A percentile compares a stretch with the other conserved stretches of the same genome.
Conservation (phyloP, 35 echinoderm and acorn worm genomes). For the Holothuria glaberrima region DNA sequence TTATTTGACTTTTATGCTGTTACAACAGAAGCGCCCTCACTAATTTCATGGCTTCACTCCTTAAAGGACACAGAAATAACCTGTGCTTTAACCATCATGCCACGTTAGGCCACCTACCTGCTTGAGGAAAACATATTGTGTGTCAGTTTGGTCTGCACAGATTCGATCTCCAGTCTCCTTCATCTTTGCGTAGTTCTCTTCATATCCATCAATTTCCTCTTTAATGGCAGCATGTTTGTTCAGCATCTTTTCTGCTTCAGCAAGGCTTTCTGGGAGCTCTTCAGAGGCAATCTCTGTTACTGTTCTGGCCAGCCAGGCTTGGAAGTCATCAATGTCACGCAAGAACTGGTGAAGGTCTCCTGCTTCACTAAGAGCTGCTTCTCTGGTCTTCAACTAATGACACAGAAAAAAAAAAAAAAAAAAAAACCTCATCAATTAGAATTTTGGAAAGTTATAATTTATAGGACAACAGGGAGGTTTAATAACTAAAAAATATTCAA, state of each 20-base stretch:
- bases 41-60: too few species aligned
- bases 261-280: slow-evolving; percentile 91
- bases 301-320: slow-evolving; percentile 95
- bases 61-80: too few species aligned
- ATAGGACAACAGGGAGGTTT: too few species aligned
- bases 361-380: slow-evolving; percentile 90
- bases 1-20: too few species aligned
- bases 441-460: too few species aligned
- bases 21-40: too few species aligned
- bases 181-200: slow-evolving; percentile 98
- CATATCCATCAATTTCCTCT: slow-evolving; percentile 98
- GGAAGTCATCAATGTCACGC: slow-evolving; percentile 99
- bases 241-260: slow-evolving; percentile 95
- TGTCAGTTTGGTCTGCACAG: slow-evolving; percentile 96
- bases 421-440: too few species aligned
- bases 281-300: slow-evolving; percentile 96
- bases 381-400: slow-evolving; percentile 88
- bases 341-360: slow-evolving; percentile 98
- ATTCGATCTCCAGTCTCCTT: slow-evolving; percentile 94
- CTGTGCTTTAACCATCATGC: too few species aligned
- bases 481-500: too few species aligned
- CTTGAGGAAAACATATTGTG: slow-evolving; percentile 99
- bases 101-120: slow-evolving; percentile 66
- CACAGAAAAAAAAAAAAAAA: too few species aligned
- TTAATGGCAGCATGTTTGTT: slow-evolving; percentile 99